A percentile compares a stretch with the other conserved stretches of the same genome.
Conservation (phyloP, 2,797 vertebrate species). For the Heterohyrax brucei region DNA sequence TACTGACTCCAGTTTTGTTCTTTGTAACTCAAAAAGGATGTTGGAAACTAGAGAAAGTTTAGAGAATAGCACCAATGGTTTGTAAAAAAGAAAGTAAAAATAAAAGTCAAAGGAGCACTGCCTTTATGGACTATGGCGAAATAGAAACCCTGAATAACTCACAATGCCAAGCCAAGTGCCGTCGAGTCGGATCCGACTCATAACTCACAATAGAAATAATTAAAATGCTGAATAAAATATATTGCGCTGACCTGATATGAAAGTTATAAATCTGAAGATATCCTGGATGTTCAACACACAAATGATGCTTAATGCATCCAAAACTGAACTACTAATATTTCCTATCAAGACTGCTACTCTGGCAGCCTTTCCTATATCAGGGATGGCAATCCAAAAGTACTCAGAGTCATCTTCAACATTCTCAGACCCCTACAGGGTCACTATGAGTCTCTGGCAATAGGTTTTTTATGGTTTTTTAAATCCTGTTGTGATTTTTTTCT, state of each 20-base stretch:
- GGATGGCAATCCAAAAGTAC: slow-evolving; percentile 2
- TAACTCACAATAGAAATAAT: slow-evolving; percentile 17
- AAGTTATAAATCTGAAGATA: slow-evolving; percentile 34
- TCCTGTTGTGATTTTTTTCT: neutral
- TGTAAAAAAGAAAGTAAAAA: slow-evolving; percentile 20
- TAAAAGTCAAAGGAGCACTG: slow-evolving; percentile 56
- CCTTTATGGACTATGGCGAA: neutral
- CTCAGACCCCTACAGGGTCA: neutral
- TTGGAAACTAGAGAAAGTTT: slow-evolving; percentile 50
- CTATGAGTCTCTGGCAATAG: no score
- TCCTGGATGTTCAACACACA: neutral
- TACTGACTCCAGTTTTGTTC: slow-evolving; percentile 47
- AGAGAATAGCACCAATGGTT: neutral
- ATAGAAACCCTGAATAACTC: slow-evolving; percentile 39
- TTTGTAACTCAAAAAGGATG: slow-evolving; percentile 58
- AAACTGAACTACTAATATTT: slow-evolving; percentile 4
- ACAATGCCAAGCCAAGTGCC: no score
- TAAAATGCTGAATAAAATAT: slow-evolving; percentile 54
- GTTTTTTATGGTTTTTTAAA: no score
- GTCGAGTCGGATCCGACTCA: no score
- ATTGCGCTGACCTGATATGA: neutral
- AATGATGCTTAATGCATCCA: neutral
- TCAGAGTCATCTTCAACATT: neutral
- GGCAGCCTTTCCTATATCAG: neutral
- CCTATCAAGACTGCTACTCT: neutral